phyloP scores from a whole-genome alignment of 2,888 invertebrate species.

The Eupeodes luniger region DNA sequence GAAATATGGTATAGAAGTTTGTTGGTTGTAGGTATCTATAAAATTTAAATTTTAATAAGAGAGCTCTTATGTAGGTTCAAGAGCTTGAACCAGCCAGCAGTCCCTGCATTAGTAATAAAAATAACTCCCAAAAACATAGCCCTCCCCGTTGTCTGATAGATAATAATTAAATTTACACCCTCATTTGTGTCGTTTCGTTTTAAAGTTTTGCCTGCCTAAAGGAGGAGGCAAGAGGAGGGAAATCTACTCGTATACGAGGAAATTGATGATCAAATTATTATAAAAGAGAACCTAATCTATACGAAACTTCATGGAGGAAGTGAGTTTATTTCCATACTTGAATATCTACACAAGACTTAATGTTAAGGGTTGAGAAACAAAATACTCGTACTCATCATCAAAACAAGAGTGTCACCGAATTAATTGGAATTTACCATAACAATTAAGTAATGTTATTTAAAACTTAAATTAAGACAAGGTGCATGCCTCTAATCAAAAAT shows the following conservation, averaged over 20 bases:
- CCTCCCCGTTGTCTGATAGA: constrained; percentile 13
- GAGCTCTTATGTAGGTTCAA: neutral
- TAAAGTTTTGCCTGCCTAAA: constrained; percentile 21
- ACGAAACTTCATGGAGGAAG: neutral
- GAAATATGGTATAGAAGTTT: constrained; percentile 4
- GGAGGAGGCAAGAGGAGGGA: no score
- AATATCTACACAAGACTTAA: neutral
- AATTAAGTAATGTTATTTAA: constrained; percentile 50
- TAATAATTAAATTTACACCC: constrained; percentile 41
- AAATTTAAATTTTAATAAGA: constrained; percentile 17
- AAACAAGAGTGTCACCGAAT: constrained; percentile 49
- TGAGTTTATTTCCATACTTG: no score
- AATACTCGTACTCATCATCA: constrained; percentile 9
- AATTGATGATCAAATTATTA: constrained; percentile 9
- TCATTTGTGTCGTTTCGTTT: constrained; percentile 16
- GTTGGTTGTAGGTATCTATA: constrained; percentile 7
- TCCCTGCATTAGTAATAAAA: neutral
- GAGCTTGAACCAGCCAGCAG: neutral
- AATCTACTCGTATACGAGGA: no score
- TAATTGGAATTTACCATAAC: constrained; percentile 56
- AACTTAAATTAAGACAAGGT: constrained; percentile 36
- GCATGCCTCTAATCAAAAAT: neutral
- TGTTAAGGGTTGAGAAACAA: neutral
- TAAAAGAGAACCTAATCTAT: neutral
- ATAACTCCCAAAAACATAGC: constrained; percentile 4